Conservation (phyloP, 2,797 vertebrate species). For the Harpagifer antarcticus region DNA sequence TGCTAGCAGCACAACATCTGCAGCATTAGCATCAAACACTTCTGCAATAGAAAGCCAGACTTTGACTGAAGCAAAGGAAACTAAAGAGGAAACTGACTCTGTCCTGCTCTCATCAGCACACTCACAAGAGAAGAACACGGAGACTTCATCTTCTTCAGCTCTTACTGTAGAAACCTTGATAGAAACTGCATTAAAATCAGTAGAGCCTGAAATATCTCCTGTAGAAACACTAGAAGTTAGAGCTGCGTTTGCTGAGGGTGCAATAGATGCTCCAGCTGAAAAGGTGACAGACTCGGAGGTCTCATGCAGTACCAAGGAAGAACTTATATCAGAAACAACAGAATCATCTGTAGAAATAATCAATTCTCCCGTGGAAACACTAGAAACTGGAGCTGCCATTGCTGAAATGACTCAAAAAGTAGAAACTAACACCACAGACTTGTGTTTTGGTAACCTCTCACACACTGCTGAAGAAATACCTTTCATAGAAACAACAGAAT, state of each 20-base stretch:
- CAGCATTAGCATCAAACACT: not conserved
- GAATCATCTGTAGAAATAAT: not conserved
- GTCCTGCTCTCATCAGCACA: not conserved
- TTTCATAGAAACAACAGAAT: not conserved
- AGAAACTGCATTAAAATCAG: conserved; percentile 14
- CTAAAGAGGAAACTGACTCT: conserved; percentile 13
- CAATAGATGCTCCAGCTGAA: conserved; percentile 1
- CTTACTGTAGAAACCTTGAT: not conserved
- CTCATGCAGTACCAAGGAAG: not conserved
- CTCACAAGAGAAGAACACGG: not conserved
- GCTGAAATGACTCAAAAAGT: not conserved
- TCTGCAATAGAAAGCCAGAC: not conserved
- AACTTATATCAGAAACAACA: not conserved
- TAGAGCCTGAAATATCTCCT: not conserved
- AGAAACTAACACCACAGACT: conserved; percentile 6
- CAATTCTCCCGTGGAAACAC: no score
- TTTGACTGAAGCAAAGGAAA: not conserved
- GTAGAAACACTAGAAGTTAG: not conserved
- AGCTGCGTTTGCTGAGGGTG: not conserved
- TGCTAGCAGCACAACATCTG: not conserved
- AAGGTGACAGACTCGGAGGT: not conserved
- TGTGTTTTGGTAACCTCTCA: not conserved
- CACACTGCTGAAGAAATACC: not conserved
- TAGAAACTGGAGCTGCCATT: no score
- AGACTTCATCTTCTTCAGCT: not conserved